A percentile compares a stretch with the other conserved stretches of the same genome.
phyloP scores from a whole-genome alignment of 1,140 invertebrate genomes.

The Leptonema lineaticorne region DNA sequence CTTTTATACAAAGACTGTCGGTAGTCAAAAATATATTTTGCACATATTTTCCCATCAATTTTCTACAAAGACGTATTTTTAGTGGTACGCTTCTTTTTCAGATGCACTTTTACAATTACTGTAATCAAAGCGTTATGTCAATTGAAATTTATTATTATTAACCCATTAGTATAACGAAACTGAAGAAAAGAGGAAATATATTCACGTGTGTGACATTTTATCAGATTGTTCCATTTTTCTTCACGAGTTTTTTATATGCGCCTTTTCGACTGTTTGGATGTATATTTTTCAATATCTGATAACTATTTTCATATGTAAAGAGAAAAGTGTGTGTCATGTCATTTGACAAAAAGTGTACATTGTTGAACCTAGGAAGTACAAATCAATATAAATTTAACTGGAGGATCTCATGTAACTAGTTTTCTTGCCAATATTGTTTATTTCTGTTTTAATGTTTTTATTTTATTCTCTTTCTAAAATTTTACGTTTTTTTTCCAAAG shows the following conservation, averaged over 20 bases:
- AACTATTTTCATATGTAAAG: constrained; percentile 20
- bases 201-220: background rate
- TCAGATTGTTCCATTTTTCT: constrained; percentile 4
- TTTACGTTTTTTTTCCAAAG: background rate
- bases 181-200: background rate
- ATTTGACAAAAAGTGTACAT: constrained; percentile 19
- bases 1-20: too few relatives aligned
- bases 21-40: too few relatives aligned
- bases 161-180: background rate
- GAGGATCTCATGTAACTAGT: constrained; percentile 35
- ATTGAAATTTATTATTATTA: background rate
- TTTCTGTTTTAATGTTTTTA: background rate
- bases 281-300: constrained; percentile 21
- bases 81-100: too few relatives aligned
- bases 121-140: too few relatives aligned
- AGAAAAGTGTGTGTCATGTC: too few relatives aligned
- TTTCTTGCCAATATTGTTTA: constrained; percentile 39
- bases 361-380: constrained; percentile 39
- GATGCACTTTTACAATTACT: too few relatives aligned
- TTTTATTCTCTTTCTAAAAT: background rate
- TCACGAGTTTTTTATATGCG: background rate
- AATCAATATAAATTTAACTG: constrained; percentile 37
- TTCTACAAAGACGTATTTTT: too few relatives aligned
- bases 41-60: too few relatives aligned
- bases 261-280: constrained; percentile 5